Base-by-base conservation (phyloP, 2,113 vertebrate species). In the Epinephelus moara region DNA sequence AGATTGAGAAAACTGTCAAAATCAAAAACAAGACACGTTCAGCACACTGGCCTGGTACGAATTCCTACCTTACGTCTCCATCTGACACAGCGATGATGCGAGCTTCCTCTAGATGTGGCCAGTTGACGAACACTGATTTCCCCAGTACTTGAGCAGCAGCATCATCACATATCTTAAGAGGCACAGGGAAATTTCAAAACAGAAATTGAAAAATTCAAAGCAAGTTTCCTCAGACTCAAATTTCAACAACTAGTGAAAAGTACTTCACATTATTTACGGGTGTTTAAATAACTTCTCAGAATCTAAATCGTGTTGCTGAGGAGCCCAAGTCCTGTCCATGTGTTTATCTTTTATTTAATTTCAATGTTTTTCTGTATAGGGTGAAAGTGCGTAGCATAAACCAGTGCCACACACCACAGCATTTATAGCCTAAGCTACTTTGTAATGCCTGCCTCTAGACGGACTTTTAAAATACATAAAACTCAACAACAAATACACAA, bases 51-150 rank as follows among this genome's bases (percentile, higher is more conserved):
- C 45, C 9, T 2, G 2, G 87, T 1, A 2, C 7, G 11, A 1
- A 12, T 30, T 70, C 97, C 95, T 96, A 98, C 98, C 96, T 99
- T 3, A 95, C 96, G 75, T 98, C 96, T 78, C 97, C 97, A 75
- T 99, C 98, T n/a, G 97, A 98, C 81, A 99, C 95, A 15, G 96
- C 97, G 68, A 99, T 91, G 85, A 98, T 95, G 73, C 98, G 96
- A 70, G 98, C 98, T 95, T 99, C 98, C 94, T 99, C 98, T 76
- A 99, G 95, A 91, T 99, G 98, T 50, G 98, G 98, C 98, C 98
- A 99, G 91, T 98, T 99, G 77, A 99, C 97, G 89, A 99, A 99
- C 66, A 99, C 91, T 4, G 96, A 89, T 73, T 95, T 97, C 23
- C 97, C 98, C 78, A 99, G 96, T 6, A 96, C 81, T 0, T 63